Base-by-base conservation (phyloP, 2,888 invertebrate species). In the Clunio marinus region DNA sequence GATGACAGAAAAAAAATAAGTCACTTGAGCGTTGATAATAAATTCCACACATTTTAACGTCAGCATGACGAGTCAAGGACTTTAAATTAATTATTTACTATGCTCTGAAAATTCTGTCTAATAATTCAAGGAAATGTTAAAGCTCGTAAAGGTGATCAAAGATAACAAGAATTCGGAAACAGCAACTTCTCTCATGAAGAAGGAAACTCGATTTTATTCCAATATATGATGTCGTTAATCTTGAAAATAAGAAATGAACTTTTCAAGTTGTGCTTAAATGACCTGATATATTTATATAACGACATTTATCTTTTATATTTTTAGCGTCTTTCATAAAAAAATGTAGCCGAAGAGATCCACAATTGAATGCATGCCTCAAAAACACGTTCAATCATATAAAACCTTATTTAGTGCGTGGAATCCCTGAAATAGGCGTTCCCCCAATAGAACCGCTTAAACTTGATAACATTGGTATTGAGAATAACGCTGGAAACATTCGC, bases 401-500 rank as follows among this genome's bases (percentile, higher is more conserved):
- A 70, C 86, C 88, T 2, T 89, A 88, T 75, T 79, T 89, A 70
- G 82, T 86, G 4, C 78, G 80, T 72, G 91, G 91, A 59, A 83
- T 91, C 8, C 80, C 84, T 0, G 90, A 90, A 72, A 79, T 91
- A 62, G 83, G 86, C 15, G 84, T 91, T 2, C 89, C 89, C 0
- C 83, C 88, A 0, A 86, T 91, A 72, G 91, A 91, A 73, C 90
- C 90, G 0, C 78, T 91, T 71, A 78, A 80, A 69, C 87, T 91
- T 69, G 86, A 87, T 57, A 83, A 84, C 69, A 80, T 91, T 71
- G 82, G 86, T 57, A 90, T 91, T 84, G 88, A 89, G 75, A 91
- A 91, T 75, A 86, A 87, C 0, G 86, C 87, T 8, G 90, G 90
- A 0, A 85, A 89, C 0, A 88, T 91, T 15, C 81, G 88, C 70